A percentile compares a stretch with the other conserved stretches of the same genome.
These are phyloP conservation scores for Achlya flavicornis DNA, from an alignment of 2,888 invertebrate genomes.

Conservation along the genomic window DNA sequence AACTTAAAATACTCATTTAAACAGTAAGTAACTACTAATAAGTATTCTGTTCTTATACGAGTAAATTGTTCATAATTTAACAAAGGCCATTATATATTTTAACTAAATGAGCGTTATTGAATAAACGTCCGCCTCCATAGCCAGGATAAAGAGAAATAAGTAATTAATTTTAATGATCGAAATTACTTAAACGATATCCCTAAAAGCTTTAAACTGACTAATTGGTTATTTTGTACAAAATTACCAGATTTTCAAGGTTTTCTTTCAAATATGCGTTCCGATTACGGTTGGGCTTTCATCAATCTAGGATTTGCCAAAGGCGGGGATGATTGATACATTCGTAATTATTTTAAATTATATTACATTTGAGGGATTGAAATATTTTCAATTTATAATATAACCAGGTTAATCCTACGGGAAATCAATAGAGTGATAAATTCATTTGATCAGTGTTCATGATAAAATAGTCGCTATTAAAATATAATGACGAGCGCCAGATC, in stretches of 20 bases:
- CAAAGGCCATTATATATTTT: not conserved
- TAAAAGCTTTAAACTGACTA: constrained; percentile 16
- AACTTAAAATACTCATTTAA: too few relatives aligned
- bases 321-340: too few relatives aligned
- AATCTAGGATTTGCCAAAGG: too few relatives aligned
- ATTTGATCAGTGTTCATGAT: not conserved
- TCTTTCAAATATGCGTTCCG: not conserved
- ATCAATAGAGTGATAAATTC: not conserved
- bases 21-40: too few relatives aligned
- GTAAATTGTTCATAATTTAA: too few relatives aligned
- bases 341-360: not conserved
- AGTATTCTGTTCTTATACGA: too few relatives aligned
- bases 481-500: not conserved
- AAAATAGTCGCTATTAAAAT: not conserved
- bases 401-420: not conserved
- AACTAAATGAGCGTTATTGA: not conserved
- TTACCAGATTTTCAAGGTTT: not conserved
- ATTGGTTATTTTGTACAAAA: constrained; percentile 1
- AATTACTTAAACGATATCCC: constrained; percentile 18
- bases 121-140: not conserved
- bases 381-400: not conserved
- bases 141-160: not conserved
- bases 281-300: too few relatives aligned
- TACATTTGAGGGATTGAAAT: not conserved
- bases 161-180: constrained; percentile 16